These are phyloP conservation scores for Corvus moneduloides DNA, from an alignment of 2,113 vertebrate genomes.

Conservation along the genomic window DNA sequence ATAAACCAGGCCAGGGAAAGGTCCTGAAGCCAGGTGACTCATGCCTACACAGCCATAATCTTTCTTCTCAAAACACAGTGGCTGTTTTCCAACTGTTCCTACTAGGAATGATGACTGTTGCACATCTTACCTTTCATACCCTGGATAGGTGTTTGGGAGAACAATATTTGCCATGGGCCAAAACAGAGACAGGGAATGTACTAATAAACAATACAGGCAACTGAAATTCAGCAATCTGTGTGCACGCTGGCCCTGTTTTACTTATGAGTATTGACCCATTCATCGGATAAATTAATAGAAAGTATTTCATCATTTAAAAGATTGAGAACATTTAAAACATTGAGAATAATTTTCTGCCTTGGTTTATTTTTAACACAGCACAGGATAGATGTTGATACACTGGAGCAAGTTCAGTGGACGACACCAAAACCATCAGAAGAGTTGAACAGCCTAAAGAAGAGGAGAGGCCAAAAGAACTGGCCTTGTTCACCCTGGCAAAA, in stretches of 20 bases:
- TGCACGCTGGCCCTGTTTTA: not conserved
- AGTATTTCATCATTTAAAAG: not conserved
- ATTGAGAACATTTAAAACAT: not conserved
- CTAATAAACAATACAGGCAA: not conserved
- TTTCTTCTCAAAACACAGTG: not conserved
- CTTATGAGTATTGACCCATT: not conserved
- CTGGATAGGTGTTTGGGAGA: not conserved
- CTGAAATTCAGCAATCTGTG: not conserved
- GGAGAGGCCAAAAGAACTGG: not conserved
- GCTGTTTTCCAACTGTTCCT: not conserved
- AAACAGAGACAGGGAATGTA: not conserved
- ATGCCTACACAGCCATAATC: not conserved
- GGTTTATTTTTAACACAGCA: not conserved
- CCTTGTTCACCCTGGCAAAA: not conserved
- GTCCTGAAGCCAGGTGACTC: not conserved
- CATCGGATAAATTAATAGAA: not conserved
- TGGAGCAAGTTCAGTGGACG: not conserved
- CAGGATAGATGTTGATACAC: not conserved
- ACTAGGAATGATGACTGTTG: not conserved
- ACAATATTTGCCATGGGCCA: not conserved
- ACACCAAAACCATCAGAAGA: not conserved
- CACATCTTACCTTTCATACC: not conserved
- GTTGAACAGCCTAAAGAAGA: not conserved
- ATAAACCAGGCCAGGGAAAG: not conserved
- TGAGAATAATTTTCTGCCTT: not conserved